Evolutionary conservation across 1,140 invertebrate species (phyloP).

Genomic region (Camponotus pennsylvanicus): DNA sequence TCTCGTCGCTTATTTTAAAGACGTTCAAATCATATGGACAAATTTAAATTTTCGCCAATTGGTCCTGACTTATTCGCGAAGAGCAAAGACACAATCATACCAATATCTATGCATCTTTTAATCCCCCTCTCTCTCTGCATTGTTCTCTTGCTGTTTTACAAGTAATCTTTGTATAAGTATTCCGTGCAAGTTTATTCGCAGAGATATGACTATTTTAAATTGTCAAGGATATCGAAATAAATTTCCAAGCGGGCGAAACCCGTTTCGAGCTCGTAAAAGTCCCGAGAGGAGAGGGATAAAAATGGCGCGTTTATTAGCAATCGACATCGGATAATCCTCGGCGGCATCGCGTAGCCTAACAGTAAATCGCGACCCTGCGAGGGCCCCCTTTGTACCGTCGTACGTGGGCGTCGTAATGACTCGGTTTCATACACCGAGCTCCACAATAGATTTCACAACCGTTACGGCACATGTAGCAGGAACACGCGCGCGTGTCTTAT

Average conservation of each 20-base stretch:
- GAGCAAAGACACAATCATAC: no score
- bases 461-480: slow-evolving; percentile 37
- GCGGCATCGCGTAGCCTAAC: not conserved
- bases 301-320: not conserved
- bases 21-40: not conserved
- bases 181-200: not conserved
- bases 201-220: not conserved
- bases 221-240: no score
- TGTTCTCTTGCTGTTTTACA: not conserved
- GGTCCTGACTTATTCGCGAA: not conserved
- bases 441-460: slow-evolving; percentile 57
- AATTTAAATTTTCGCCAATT: not conserved
- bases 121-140: no score
- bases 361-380: slow-evolving; percentile 28
- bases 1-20: not conserved
- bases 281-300: not conserved
- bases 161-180: not conserved
- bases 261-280: not conserved
- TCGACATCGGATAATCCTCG: slow-evolving; percentile 14
- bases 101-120: not conserved
- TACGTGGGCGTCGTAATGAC: slow-evolving; percentile 67
- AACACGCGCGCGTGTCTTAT: not conserved
- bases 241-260: not conserved
- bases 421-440: slow-evolving; percentile 49
- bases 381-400: not conserved